These are phyloP conservation scores for Eristalinus aeneus DNA, from an alignment of 2,888 invertebrate species.

Conservation along the genomic window DNA sequence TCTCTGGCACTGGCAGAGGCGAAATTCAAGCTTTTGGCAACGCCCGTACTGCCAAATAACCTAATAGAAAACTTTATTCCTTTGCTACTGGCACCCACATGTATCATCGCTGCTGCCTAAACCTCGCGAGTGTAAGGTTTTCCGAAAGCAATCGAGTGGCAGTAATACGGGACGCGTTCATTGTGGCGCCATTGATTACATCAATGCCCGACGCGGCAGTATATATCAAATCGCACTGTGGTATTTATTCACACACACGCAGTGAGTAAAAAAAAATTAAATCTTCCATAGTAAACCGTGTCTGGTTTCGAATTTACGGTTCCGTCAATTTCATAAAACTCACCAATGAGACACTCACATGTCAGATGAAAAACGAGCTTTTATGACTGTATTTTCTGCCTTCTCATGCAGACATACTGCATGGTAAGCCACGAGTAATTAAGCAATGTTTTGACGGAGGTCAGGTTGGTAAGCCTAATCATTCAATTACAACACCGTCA, in stretches of 20 bases:
- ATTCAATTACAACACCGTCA: constrained; percentile 21
- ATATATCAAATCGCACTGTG: constrained; percentile 30
- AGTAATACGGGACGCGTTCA: constrained; percentile 41
- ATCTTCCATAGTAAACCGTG: neutral
- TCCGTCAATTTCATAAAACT: neutral
- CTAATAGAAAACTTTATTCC: constrained; percentile 37
- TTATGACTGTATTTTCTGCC: neutral
- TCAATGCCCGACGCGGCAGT: constrained; percentile 18
- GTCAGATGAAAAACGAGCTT: neutral
- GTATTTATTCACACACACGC: neutral
- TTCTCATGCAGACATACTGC: neutral
- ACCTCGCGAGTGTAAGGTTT: constrained; percentile 4
- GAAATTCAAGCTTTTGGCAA: constrained; percentile 34
- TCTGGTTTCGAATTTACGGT: constrained; percentile 12
- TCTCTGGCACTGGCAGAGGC: neutral
- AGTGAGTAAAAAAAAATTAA: neutral
- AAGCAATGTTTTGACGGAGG: constrained; percentile 35
- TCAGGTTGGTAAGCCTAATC: neutral
- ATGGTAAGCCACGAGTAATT: neutral
- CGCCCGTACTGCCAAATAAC: constrained; percentile 30
- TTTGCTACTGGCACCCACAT: constrained; percentile 35
- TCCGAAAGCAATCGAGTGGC: constrained; percentile 31
- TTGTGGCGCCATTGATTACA: constrained; percentile 59
- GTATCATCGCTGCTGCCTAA: constrained; percentile 29
- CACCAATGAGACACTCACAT: neutral